phyloP scores from a whole-genome alignment of 2,113 vertebrate genomes.

The Ammospiza caudacuta region DNA sequence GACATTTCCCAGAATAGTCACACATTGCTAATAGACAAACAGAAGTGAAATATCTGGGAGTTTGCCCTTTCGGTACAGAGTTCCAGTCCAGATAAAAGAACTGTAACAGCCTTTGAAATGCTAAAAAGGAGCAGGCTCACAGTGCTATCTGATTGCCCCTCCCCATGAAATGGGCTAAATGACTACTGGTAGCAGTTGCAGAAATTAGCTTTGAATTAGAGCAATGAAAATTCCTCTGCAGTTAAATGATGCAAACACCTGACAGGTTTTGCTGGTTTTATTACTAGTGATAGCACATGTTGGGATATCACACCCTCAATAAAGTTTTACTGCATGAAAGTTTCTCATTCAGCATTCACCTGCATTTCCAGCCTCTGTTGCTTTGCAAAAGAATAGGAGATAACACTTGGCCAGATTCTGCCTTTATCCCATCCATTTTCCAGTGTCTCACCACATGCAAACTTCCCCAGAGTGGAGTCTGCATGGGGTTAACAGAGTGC shows the following conservation, averaged over 20 bases:
- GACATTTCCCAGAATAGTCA: not conserved
- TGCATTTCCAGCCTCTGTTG: not conserved
- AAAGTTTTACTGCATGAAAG: constrained; percentile 17
- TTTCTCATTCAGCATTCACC: not conserved
- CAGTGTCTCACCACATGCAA: not conserved
- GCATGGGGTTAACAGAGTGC: not conserved
- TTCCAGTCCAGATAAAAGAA: constrained; percentile 1
- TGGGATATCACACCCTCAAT: not conserved
- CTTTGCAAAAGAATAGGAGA: not conserved
- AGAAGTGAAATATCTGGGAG: not conserved
- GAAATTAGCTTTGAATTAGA: constrained; percentile 15
- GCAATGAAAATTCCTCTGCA: constrained; percentile 12
- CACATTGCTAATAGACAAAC: not conserved
- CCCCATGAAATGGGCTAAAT: not conserved
- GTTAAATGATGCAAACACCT: not conserved
- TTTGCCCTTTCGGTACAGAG: not conserved
- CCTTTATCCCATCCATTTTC: not conserved
- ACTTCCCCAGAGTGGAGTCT: not conserved
- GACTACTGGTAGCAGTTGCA: not conserved
- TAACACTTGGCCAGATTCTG: not conserved
- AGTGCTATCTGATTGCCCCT: not conserved
- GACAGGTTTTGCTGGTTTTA: not conserved
- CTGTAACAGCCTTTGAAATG: constrained; percentile 22
- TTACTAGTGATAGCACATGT: not conserved
- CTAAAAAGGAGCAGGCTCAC: not conserved